Base-by-base conservation (phyloP, 2,113 vertebrate species). In the Microcebus ravelobensis region DNA sequence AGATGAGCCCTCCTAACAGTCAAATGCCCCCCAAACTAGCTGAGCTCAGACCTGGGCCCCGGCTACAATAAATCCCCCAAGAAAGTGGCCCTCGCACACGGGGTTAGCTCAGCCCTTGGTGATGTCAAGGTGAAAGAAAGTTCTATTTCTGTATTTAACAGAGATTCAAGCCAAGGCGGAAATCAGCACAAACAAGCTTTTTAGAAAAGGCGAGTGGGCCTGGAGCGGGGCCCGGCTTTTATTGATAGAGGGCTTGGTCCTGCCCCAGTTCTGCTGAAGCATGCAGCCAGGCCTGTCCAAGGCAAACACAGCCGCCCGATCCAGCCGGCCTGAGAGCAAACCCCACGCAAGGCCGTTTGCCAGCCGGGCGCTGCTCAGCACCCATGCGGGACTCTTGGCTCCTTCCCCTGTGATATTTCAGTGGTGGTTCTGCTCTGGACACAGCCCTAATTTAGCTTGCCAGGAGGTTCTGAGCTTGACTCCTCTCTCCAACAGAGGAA, bases 171-270 rank as follows among this genome's bases (percentile, higher is more conserved):
- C 91, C 96, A 92, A 80, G 83, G 74, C 12, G 63, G 97, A 93
- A 96, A 84, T 50, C 42, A 93, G 83, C 74, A 97, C 65, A 77
- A 92, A 93, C 55, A 42, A 70, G 59, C 80, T 67, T 92, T 95
- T 71, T 14, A 91, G 90, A 86, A 85, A 89, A 87, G 55, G n/a
- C 5, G 0, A 91, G 57, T 5, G n/a, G 52, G 57, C 18, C 90
- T 76, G 80, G 96, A 94, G 87, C 77, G 23, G 86, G 63, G 92
- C 96, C 96, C 57, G 0, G 85, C 48, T 17, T 96, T 80, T 97
- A 91, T 91, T 93, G 95, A 96, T 48, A 90, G 73, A 98, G 92
- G 88, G 73, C 82, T 50, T 0, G 50, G 88, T 76, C 50, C 87
- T 82, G 86, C 57, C 70, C 71, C 15, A 4, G 45, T 50, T 67